Evolutionary conservation across 1,140 invertebrate species (phyloP).

Genomic region (Tyrophagus putrescentiae): DNA sequence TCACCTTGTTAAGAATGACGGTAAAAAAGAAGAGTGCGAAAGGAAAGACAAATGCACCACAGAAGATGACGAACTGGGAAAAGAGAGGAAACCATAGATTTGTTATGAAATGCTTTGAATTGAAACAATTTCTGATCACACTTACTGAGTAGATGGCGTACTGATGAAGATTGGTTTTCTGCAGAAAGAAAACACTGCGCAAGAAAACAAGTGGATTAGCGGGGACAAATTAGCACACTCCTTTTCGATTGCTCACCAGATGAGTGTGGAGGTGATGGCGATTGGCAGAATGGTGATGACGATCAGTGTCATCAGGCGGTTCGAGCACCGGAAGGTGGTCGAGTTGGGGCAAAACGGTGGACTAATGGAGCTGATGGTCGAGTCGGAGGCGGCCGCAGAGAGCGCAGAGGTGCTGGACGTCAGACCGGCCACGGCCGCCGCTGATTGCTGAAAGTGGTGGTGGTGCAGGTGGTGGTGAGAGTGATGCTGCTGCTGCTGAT

Average conservation of each 20-base stretch:
- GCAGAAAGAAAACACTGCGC: slow-evolving; percentile 19
- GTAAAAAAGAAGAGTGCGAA: slow-evolving; percentile 17
- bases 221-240: too few species aligned
- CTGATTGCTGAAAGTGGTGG: background rate
- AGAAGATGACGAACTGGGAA: slow-evolving; percentile 19
- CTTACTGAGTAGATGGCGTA: slow-evolving; percentile 19
- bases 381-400: background rate
- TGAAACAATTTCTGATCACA: too few species aligned
- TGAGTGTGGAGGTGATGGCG: slow-evolving; percentile 11
- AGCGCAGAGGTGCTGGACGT: background rate
- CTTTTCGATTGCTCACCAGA: too few species aligned
- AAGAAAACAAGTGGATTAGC: too few species aligned
- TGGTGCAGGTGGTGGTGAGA: background rate
- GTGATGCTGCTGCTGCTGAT: background rate
- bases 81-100: too few species aligned
- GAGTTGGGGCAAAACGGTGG: too few species aligned
- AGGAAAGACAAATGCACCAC: slow-evolving; percentile 18
- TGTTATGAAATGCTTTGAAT: too few species aligned
- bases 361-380: background rate
- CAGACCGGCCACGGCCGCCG: background rate
- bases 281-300: slow-evolving; percentile 15
- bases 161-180: slow-evolving; percentile 21
- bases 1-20: slow-evolving; percentile 18
- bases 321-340: background rate
- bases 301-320: slow-evolving; percentile 14